These are phyloP conservation scores for Pseudorectes ferrugineus DNA, from an alignment of 2,113 vertebrate species.

Conservation along the genomic window DNA sequence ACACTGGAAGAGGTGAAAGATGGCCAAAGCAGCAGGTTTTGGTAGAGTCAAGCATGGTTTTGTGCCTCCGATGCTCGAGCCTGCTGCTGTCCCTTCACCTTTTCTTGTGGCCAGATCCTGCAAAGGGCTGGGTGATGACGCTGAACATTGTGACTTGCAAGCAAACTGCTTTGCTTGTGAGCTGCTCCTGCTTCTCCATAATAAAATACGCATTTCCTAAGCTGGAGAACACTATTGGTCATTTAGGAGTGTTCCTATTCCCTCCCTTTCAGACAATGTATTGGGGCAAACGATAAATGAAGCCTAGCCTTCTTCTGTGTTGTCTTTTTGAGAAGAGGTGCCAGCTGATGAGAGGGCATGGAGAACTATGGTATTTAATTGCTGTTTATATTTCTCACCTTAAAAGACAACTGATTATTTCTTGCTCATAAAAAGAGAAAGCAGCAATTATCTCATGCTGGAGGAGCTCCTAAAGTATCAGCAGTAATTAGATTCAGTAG, in stretches of 20 bases:
- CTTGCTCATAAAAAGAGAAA: conserved; percentile 27
- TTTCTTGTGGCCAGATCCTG: neutral
- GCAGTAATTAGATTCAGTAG: conserved; percentile 29
- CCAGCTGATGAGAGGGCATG: neutral
- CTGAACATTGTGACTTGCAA: neutral
- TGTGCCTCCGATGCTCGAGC: rapidly evolving
- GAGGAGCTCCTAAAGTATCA: conserved; percentile 29
- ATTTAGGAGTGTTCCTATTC: neutral
- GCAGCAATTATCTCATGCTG: conserved; percentile 39
- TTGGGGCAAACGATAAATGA: neutral
- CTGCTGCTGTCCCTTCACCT: neutral
- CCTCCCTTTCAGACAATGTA: neutral
- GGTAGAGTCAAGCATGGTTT: neutral
- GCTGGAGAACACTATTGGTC: neutral
- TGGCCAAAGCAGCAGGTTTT: neutral
- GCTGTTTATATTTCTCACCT: conserved; percentile 49
- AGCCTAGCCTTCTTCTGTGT: neutral
- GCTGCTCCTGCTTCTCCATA: neutral
- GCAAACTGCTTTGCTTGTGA: neutral
- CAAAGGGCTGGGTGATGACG: neutral
- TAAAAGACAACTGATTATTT: conserved; percentile 32
- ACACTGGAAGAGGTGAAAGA: neutral
- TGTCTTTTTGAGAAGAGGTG: neutral
- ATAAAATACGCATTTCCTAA: neutral
- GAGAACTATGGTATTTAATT: conserved; percentile 1